Percentiles rank a stretch among this genome's conserved stretches.
Evolutionary conservation across 2,113 vertebrate species (phyloP).

Genomic region (Daubentonia madagascariensis): DNA sequence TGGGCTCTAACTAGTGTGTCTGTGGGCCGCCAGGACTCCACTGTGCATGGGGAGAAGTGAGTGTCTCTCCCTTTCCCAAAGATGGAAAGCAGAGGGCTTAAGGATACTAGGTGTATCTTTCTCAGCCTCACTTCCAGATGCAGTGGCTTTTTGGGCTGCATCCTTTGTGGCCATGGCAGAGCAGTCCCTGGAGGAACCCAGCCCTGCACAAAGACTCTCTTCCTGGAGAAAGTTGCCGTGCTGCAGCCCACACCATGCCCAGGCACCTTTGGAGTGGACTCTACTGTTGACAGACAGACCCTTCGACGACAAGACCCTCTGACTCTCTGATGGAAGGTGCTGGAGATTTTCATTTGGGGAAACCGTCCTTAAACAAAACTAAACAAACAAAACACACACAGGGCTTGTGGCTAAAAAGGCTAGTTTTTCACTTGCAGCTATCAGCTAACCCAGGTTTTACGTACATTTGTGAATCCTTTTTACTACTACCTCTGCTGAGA

Average conservation of each 20-base stretch:
- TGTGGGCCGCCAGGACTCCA: background rate
- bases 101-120: background rate
- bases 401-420: background rate
- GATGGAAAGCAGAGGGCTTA: background rate
- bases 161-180: background rate
- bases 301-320: background rate
- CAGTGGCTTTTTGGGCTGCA: background rate
- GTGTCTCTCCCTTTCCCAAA: background rate
- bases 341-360: background rate
- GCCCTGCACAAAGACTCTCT: background rate
- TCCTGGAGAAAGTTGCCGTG: background rate
- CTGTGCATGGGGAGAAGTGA: background rate
- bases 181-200: background rate
- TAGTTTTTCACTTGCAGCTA: background rate
- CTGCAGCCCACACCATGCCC: background rate
- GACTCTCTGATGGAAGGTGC: background rate
- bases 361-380: background rate
- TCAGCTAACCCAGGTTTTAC: background rate
- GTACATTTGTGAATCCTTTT: background rate
- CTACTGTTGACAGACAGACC: background rate
- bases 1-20: slow-evolving; percentile 22
- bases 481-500: slow-evolving; percentile 60
- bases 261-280: background rate
- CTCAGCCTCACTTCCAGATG: background rate
- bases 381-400: background rate